Evolutionary conservation across 2,113 vertebrate genomes (phyloP).

Genomic region (Aspiorhynchus laticeps): DNA sequence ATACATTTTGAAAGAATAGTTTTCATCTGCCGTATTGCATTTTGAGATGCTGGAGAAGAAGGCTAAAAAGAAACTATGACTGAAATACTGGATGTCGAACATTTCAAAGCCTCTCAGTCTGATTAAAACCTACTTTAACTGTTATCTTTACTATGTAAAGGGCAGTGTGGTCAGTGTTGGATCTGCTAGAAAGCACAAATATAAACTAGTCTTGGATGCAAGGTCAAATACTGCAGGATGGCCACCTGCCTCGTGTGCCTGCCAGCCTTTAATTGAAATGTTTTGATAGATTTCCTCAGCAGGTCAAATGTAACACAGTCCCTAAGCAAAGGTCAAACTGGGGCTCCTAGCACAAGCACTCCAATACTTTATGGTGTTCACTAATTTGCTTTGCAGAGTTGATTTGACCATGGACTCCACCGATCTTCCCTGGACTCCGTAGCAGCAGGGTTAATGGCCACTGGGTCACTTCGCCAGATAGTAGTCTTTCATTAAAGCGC

Average conservation of each 20-base stretch:
- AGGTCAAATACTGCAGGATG: conserved; percentile 70
- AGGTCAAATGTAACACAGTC: conserved; percentile 81
- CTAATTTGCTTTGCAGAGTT: conserved; percentile 77
- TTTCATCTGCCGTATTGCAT: background rate
- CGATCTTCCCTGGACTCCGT: conserved; percentile 69
- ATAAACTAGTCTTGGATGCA: conserved; percentile 64
- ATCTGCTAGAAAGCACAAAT: conserved; percentile 47
- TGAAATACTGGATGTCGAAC: background rate
- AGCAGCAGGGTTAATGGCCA: conserved; percentile 71
- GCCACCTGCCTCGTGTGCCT: conserved; percentile 65
- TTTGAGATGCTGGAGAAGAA: background rate
- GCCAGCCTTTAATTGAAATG: conserved; percentile 86
- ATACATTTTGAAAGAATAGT: background rate
- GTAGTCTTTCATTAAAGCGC: conserved; percentile 79
- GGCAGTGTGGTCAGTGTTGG: background rate
- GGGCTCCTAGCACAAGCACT: conserved; percentile 74
- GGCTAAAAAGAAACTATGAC: background rate
- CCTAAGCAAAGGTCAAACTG: conserved; percentile 78
- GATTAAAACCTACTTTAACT: conserved; percentile 16
- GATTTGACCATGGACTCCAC: conserved; percentile 77
- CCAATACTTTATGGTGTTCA: conserved; percentile 81
- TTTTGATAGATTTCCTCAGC: conserved; percentile 83
- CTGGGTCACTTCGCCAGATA: conserved; percentile 60
- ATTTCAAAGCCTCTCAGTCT: background rate
- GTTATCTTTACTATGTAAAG: background rate